Percentiles rank a stretch among this genome's conserved stretches.
Conservation (phyloP, 2,888 invertebrate genomes). For the Dolichopus griseipennis region DNA sequence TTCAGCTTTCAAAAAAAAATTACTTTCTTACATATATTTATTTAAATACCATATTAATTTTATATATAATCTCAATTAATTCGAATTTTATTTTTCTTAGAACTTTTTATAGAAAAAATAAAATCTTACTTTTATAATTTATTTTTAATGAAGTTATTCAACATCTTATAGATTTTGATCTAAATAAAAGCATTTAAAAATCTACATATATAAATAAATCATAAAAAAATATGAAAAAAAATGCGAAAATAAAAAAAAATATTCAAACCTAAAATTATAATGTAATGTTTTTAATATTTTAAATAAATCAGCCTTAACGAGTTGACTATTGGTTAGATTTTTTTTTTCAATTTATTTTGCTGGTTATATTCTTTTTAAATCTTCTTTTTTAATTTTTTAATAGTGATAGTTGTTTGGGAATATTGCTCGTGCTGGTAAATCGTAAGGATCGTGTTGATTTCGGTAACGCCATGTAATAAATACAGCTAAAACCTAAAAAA, state of each 20-base stretch:
- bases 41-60: too few relatives aligned
- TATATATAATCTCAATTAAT: too few relatives aligned
- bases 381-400: constrained; percentile 21
- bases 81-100: too few relatives aligned
- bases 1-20: too few relatives aligned
- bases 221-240: not conserved
- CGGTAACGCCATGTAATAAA: constrained; percentile 71
- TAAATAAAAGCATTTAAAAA: too few relatives aligned
- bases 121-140: too few relatives aligned
- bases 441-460: constrained; percentile 68
- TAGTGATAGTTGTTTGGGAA: constrained; percentile 50
- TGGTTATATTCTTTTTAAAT: not conserved
- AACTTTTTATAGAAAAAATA: too few relatives aligned
- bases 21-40: too few relatives aligned
- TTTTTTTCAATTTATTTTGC: not conserved
- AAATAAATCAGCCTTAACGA: constrained; percentile 16
- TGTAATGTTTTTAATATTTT: not conserved
- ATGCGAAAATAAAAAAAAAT: not conserved
- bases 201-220: too few relatives aligned
- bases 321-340: constrained; percentile 15
- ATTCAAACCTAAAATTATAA: not conserved
- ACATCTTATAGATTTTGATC: too few relatives aligned
- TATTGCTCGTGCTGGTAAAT: constrained; percentile 63
- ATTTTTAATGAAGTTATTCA: too few relatives aligned
- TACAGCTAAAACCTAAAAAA: constrained; percentile 68